phyloP scores from a whole-genome alignment of 2,888 invertebrate genomes.

The Lumbricus terrestris region DNA sequence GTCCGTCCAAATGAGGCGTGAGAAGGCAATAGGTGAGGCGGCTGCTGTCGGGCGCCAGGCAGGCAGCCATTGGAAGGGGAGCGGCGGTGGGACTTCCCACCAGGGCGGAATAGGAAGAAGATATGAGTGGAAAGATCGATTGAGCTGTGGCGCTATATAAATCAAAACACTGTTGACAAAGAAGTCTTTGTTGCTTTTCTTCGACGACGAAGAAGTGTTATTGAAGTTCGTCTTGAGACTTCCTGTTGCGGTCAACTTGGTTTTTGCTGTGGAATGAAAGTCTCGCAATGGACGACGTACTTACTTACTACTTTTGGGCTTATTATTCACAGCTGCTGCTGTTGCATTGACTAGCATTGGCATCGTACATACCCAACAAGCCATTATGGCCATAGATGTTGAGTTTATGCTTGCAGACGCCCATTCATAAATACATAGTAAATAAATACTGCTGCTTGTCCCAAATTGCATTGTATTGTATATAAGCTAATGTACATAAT shows the following conservation, averaged over 20 bases:
- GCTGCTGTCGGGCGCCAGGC: background rate
- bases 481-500: too few relatives aligned
- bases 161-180: background rate
- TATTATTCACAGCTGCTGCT: background rate
- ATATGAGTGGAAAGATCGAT: background rate
- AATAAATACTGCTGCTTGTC: background rate
- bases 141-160: background rate
- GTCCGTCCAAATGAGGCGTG: background rate
- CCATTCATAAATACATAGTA: background rate
- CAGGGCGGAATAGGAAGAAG: background rate
- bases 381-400: background rate
- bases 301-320: background rate
- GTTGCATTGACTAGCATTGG: background rate
- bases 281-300: background rate
- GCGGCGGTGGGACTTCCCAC: background rate
- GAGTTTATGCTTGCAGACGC: background rate
- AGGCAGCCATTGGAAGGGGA: background rate
- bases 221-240: background rate
- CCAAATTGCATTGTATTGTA: too few relatives aligned
- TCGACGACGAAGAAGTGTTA: background rate
- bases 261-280: too few relatives aligned
- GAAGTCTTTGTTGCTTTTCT: background rate
- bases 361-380: background rate
- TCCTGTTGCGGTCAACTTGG: background rate
- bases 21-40: background rate